A percentile compares a stretch with the other conserved stretches of the same genome.
These are phyloP conservation scores for Indicator indicator DNA, from an alignment of 2,113 vertebrate genomes.

Conservation along the genomic window DNA sequence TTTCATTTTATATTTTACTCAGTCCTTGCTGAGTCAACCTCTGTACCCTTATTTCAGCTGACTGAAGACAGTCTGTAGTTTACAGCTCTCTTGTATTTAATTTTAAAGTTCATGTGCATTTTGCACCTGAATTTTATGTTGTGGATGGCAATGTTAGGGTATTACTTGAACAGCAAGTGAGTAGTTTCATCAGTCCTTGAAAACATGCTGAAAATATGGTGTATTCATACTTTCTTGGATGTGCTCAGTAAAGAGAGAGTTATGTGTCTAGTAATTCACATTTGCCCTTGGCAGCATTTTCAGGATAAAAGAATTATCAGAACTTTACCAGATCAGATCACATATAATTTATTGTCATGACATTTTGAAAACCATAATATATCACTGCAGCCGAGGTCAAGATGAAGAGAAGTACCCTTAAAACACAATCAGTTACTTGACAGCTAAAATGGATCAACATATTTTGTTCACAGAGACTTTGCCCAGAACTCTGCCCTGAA, in stretches of 20 bases:
- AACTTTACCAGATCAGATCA: neutral
- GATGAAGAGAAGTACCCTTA: neutral
- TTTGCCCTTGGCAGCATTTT: neutral
- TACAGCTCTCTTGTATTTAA: neutral
- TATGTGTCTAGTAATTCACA: neutral
- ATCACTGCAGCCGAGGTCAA: neutral
- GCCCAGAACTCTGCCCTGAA: neutral
- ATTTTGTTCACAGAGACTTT: neutral
- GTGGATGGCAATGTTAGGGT: neutral
- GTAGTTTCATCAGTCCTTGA: neutral
- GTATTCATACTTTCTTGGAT: neutral
- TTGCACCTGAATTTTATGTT: neutral
- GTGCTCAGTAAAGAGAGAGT: neutral
- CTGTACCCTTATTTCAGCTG: neutral
- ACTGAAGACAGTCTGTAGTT: neutral
- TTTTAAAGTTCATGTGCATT: neutral
- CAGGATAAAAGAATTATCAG: neutral
- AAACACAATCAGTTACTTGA: neutral
- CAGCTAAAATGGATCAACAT: neutral
- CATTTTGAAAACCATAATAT: neutral
- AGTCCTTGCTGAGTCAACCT: neutral
- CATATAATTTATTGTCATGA: neutral
- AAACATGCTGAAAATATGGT: fast-evolving
- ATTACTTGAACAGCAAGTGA: neutral
- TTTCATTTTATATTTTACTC: neutral